Percentiles rank a stretch among this genome's conserved stretches.
Evolutionary conservation across 2,113 vertebrate species (phyloP).

Genomic region (Sprattus sprattus): DNA sequence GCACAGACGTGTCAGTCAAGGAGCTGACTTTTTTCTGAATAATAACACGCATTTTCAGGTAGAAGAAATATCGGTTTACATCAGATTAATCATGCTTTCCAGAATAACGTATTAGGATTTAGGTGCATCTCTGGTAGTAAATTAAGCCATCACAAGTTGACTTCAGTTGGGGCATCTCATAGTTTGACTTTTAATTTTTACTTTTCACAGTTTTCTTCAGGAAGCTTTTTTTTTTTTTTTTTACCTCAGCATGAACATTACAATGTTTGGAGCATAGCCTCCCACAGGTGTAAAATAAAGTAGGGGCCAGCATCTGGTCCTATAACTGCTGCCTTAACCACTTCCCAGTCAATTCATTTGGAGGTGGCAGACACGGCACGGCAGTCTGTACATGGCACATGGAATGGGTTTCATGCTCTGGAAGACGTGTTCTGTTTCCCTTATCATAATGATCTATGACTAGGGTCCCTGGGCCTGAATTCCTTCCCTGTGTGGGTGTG

Average conservation of each 20-base stretch:
- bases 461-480: constrained; percentile 46
- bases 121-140: too few species aligned
- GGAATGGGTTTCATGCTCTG: constrained; percentile 50
- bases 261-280: neutral
- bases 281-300: neutral
- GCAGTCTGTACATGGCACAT: constrained; percentile 39
- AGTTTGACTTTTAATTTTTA: too few species aligned
- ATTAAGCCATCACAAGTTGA: too few species aligned
- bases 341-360: constrained; percentile 32
- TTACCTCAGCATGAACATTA: neutral
- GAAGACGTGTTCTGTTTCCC: constrained; percentile 27
- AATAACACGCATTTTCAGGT: too few species aligned
- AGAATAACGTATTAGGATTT: too few species aligned
- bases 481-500: constrained; percentile 37
- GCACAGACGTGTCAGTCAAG: too few species aligned
- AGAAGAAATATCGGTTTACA: too few species aligned
- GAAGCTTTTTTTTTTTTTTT: neutral
- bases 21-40: too few species aligned
- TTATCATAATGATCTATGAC: constrained; percentile 53
- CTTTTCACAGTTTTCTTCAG: neutral
- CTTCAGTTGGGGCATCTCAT: too few species aligned
- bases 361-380: constrained; percentile 20
- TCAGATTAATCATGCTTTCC: too few species aligned
- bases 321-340: neutral
- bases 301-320: neutral